phyloP scores from a whole-genome alignment of 1,140 invertebrate species.

The Danaus melanippus region DNA sequence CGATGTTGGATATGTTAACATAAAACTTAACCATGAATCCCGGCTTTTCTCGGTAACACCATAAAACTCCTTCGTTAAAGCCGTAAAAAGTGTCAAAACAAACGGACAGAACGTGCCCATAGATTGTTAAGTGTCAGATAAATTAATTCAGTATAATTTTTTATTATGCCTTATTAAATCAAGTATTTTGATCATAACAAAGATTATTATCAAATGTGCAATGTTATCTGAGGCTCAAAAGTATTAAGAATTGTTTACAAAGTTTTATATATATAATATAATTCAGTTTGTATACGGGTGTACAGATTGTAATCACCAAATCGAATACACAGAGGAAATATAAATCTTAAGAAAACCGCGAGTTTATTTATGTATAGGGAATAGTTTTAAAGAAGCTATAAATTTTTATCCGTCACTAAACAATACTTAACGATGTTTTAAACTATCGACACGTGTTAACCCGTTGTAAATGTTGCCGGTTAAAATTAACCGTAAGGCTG shows the following conservation, averaged over 20 bases:
- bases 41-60: conserved; percentile 10
- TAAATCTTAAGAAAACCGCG: too few species aligned
- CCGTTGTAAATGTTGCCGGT: conserved; percentile 22
- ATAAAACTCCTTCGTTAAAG: conserved; percentile 2
- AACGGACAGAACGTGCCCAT: conserved; percentile 1
- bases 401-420: conserved; percentile 24
- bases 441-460: conserved; percentile 27
- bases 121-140: too few species aligned
- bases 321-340: too few species aligned
- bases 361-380: neutral
- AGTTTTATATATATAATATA: too few species aligned
- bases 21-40: conserved; percentile 12
- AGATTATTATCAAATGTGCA: too few species aligned
- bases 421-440: conserved; percentile 23
- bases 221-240: too few species aligned
- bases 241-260: too few species aligned
- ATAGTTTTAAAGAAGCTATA: conserved; percentile 13
- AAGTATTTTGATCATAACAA: too few species aligned
- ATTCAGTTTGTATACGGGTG: too few species aligned
- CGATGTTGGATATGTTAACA: conserved; percentile 8
- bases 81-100: conserved; percentile 5
- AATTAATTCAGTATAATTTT: too few species aligned
- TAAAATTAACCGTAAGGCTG: conserved; percentile 20
- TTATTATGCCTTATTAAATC: too few species aligned
- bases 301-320: too few species aligned